These are phyloP conservation scores for Nephrotoma appendiculata DNA, from an alignment of 2,888 invertebrate genomes.

Conservation along the genomic window DNA sequence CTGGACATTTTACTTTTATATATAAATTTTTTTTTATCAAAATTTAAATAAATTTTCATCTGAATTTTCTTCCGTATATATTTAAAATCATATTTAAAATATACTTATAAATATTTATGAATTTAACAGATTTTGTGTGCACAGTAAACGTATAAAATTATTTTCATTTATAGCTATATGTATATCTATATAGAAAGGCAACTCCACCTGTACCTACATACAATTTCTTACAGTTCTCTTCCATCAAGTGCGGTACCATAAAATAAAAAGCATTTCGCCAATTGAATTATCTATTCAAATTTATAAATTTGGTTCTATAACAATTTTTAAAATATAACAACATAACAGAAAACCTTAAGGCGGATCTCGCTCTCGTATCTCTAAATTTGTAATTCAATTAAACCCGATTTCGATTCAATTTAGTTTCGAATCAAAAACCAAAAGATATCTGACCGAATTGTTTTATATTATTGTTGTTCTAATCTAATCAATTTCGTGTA, in stretches of 20 bases:
- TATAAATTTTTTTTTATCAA: not conserved
- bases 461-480: not conserved
- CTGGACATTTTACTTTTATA: not conserved
- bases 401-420: not conserved
- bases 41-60: not conserved
- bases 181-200: not conserved
- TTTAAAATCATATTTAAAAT: not conserved
- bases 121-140: not conserved
- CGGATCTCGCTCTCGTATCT: not conserved
- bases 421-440: not conserved
- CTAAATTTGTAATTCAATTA: not conserved
- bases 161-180: not conserved
- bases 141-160: not conserved
- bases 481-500: not conserved
- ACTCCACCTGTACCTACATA: not conserved
- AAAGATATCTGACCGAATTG: not conserved
- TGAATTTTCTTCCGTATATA: not conserved
- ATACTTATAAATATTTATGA: not conserved
- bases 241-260: not conserved
- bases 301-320: not conserved
- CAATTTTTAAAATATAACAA: not conserved
- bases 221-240: not conserved
- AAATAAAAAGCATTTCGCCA: not conserved
- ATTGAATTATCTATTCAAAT: not conserved
- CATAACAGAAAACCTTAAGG: not conserved